Percentiles rank a stretch among this genome's conserved stretches.
Conservation (phyloP, 2,888 invertebrate species). For the Ochropleura plecta region DNA sequence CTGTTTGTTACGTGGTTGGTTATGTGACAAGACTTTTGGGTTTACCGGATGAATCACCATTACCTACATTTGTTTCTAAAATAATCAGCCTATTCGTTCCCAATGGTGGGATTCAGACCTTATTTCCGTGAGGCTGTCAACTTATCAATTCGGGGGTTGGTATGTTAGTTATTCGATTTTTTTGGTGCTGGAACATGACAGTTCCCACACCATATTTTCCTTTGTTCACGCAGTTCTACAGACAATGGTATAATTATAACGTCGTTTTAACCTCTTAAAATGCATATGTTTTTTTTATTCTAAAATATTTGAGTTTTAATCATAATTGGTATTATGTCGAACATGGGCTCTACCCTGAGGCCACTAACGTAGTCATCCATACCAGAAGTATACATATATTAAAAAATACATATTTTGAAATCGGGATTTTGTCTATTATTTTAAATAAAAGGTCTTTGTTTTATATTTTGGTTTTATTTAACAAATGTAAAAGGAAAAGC, state of each 20-base stretch:
- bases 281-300: not conserved
- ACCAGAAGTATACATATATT: too few species aligned
- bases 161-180: not conserved
- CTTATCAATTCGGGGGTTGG: not conserved
- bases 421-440: not conserved
- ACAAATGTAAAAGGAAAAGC: constrained; percentile 21
- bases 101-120: too few species aligned
- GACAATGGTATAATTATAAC: not conserved
- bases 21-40: not conserved
- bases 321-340: not conserved
- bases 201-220: not conserved
- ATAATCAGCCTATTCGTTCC: not conserved
- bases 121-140: not conserved
- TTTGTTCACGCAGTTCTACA: not conserved
- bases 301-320: not conserved
- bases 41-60: not conserved
- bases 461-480: not conserved
- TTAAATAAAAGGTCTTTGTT: not conserved
- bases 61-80: not conserved
- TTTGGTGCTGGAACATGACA: not conserved
- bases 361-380: not conserved
- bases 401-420: too few species aligned
- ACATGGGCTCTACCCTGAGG: not conserved
- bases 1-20: constrained; percentile 26
- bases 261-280: not conserved